Percentiles rank a stretch among this genome's conserved stretches.
Evolutionary conservation across 2,113 vertebrate species (phyloP).

Genomic region (Indri indri): DNA sequence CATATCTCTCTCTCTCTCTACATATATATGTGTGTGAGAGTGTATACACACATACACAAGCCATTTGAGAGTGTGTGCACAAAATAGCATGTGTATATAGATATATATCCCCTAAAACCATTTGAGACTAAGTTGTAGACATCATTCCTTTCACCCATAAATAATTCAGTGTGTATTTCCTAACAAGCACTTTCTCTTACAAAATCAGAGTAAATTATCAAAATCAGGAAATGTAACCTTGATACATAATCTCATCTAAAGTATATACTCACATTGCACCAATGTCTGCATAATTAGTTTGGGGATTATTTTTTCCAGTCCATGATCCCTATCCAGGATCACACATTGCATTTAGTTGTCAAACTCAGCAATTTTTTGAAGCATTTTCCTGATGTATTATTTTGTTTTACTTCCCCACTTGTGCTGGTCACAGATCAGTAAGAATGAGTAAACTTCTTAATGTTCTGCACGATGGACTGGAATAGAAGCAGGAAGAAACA

Average conservation of each 20-base stretch:
- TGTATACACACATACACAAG: background rate
- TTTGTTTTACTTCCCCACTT: background rate
- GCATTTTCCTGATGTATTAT: background rate
- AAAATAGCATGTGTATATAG: background rate
- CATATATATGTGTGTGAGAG: background rate
- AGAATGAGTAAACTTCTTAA: background rate
- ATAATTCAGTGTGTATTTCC: background rate
- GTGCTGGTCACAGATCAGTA: background rate
- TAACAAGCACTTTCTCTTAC: background rate
- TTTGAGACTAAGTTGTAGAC: background rate
- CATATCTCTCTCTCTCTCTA: background rate
- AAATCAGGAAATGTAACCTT: background rate
- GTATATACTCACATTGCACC: background rate
- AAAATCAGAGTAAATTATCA: background rate
- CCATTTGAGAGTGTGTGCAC: background rate
- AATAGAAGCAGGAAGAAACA: background rate
- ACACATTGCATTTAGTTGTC: background rate
- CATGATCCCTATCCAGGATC: background rate
- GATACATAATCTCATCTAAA: background rate
- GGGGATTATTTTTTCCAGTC: background rate
- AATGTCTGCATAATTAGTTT: background rate
- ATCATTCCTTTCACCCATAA: background rate
- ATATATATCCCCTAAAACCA: background rate
- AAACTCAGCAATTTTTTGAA: background rate
- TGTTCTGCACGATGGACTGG: background rate